Evolutionary conservation across 2,797 vertebrate species (phyloP).

Genomic region (Acrossocheilus fasciatus): DNA sequence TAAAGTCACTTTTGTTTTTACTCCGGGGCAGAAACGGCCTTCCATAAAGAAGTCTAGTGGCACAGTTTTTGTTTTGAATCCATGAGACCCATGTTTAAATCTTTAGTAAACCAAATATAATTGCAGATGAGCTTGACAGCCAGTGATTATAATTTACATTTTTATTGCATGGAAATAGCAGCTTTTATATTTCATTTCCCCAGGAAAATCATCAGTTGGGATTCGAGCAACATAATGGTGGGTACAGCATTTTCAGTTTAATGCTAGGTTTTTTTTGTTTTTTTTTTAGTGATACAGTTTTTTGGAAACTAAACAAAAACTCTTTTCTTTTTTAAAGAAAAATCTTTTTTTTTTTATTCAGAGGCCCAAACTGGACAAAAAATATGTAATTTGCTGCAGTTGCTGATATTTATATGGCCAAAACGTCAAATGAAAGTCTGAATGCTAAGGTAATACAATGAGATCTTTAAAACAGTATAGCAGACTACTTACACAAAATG

Average conservation of each 20-base stretch:
- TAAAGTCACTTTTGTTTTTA: neutral
- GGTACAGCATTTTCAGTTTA: neutral
- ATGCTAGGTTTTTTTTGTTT: neutral
- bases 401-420: neutral
- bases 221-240: neutral
- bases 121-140: neutral
- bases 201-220: neutral
- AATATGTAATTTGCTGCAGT: neutral
- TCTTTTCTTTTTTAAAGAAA: neutral
- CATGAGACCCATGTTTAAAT: neutral
- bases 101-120: neutral
- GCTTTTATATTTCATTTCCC: neutral
- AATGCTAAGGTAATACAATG: neutral
- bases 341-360: neutral
- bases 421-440: neutral
- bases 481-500: neutral
- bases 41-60: neutral
- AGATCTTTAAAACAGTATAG: neutral
- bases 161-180: neutral
- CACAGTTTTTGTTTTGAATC: neutral
- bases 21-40: neutral
- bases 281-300: too few species aligned
- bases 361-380: neutral
- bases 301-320: neutral
- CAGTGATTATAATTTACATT: neutral